Evolutionary conservation across 1,140 invertebrate species (phyloP), one percentile per base, ranked within the genome.

Genomic region (Euglossa dilemma): DNA sequence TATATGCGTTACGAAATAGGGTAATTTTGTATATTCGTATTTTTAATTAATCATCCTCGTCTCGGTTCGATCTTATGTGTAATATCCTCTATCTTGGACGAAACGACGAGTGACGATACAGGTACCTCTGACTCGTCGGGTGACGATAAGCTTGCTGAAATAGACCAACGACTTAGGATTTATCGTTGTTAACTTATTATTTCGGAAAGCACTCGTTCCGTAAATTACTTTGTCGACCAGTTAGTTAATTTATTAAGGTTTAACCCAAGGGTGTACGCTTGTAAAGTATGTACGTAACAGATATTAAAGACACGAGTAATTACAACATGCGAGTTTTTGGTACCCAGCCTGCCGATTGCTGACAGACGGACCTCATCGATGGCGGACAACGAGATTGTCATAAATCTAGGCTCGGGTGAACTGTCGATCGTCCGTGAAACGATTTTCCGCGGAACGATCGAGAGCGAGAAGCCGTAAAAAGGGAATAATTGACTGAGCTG

Each of bases 231-330:
- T 12, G 14, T 36, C 36, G 14, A 50, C 50, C 36, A 36, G 61
- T 67, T 67, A 4, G 16, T 45, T 67, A 67, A 43, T 67, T 67
- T 67, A 43, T 67, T 70, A 18, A 12, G 66, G 45, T 70, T 11
- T 70, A 70, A 25, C 14, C 0, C 4, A 18, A n/a, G 67, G 45
- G 16, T 50, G 50, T 70, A 70, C 5, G 5, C 23, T 47, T 70
- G 9, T 25, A 50, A 50, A 50, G 25, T 70, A 67, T 67, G 43
- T 67, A 50, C 67, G 50, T 50, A 50, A 70, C 43, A 28, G 8
- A 20, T 23, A 45, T 70, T 25, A 28, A 45, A 25, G 25, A 25
- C 2, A 25, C 25, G 8, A 25, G 1, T 50, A n/a, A 45, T 69
- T n/a, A 50, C 14, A 11, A 59, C 25, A 25, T 9, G 0, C n/a